These are phyloP conservation scores for Idaea dimidiata DNA, from an alignment of 2,888 invertebrate genomes.

Conservation along the genomic window DNA sequence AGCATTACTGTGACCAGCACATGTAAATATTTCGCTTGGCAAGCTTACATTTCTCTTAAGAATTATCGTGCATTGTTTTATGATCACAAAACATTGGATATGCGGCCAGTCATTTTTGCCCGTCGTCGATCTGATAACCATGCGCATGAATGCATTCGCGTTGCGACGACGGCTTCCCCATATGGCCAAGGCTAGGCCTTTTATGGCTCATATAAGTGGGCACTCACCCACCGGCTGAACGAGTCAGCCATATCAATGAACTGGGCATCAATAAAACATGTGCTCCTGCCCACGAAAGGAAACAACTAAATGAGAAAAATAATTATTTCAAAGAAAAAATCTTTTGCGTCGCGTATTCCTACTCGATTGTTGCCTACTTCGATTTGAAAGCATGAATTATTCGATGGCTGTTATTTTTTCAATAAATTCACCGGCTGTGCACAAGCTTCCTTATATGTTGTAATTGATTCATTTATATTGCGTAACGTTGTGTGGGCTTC, in stretches of 20 bases:
- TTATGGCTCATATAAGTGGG: conserved; percentile 78
- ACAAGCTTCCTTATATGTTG: conserved; percentile 48
- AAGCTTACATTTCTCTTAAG: not conserved
- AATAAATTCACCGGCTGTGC: conserved; percentile 38
- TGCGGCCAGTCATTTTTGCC: conserved; percentile 49
- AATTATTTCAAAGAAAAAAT: conserved; percentile 68
- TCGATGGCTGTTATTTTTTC: conserved; percentile 39
- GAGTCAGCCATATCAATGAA: conserved; percentile 80
- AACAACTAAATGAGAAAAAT: conserved; percentile 77
- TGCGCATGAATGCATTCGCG: conserved; percentile 75
- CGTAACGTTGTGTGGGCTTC: conserved; percentile 58
- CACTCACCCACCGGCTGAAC: conserved; percentile 78
- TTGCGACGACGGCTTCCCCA: conserved; percentile 74
- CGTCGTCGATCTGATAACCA: conserved; percentile 66
- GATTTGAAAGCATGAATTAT: conserved; percentile 74
- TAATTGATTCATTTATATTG: conserved; percentile 61
- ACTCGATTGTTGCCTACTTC: conserved; percentile 66
- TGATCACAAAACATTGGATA: conserved; percentile 1
- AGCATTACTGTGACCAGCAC: conserved; percentile 14
- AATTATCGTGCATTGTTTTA: not conserved
- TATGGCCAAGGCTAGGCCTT: conserved; percentile 78
- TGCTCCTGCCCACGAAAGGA: conserved; percentile 77
- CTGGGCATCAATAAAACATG: conserved; percentile 80
- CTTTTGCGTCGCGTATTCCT: conserved; percentile 44
- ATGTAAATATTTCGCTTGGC: conserved; percentile 11